Percentiles rank a stretch among this genome's conserved stretches.
Conservation (phyloP, 2,797 vertebrate species). For the Rhinoraja longicauda region DNA sequence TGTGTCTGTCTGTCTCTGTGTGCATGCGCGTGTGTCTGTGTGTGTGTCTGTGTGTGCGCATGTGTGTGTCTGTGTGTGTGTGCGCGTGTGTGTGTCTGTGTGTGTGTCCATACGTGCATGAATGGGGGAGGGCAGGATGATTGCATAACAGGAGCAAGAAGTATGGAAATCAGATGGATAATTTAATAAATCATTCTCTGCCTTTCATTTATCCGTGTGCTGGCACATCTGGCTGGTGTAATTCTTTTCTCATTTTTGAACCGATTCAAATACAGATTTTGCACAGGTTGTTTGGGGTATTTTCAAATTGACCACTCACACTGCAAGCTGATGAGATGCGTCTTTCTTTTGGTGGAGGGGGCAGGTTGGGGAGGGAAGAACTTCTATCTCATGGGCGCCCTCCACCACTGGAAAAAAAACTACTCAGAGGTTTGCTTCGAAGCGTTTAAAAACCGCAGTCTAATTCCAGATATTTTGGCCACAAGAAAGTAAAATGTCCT, state of each 20-base stretch:
- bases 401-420: background rate
- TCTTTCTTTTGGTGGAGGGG: background rate
- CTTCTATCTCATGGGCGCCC: too few species aligned
- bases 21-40: too few species aligned
- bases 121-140: background rate
- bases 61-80: too few species aligned
- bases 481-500: background rate
- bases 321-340: background rate
- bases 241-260: background rate
- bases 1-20: too few species aligned
- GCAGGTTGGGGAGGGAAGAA: background rate
- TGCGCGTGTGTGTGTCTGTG: background rate
- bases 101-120: background rate
- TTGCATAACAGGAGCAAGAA: background rate
- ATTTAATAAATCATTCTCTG: slow-evolving; percentile 16
- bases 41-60: too few species aligned
- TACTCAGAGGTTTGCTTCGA: background rate
- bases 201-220: background rate
- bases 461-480: background rate
- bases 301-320: background rate
- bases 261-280: background rate
- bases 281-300: background rate
- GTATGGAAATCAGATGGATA: background rate
- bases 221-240: background rate
- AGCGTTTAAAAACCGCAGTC: background rate